Evolutionary conservation across 2,113 vertebrate species (phyloP).

Genomic region (Scartelaos histophorus): DNA sequence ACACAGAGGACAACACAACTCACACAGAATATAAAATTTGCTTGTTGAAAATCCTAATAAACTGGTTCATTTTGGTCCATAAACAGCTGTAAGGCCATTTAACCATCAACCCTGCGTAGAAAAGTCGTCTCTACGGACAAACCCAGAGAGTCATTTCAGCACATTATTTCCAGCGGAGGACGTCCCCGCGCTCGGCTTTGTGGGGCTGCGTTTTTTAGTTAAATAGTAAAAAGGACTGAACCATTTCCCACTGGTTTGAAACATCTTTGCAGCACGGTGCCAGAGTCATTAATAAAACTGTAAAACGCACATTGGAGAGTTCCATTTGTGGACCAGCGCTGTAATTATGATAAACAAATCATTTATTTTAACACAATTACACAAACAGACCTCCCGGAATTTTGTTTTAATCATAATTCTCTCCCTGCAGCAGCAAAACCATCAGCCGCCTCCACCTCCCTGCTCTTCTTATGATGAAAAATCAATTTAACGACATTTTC

Average conservation of each 20-base stretch:
- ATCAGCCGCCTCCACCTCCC: too few species aligned
- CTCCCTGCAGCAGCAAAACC: too few species aligned
- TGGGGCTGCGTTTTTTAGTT: not conserved
- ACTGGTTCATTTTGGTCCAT: too few species aligned
- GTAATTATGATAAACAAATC: not conserved
- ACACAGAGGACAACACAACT: too few species aligned
- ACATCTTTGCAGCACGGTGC: not conserved
- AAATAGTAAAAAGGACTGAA: not conserved
- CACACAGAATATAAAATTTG: too few species aligned
- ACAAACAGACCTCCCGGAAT: not conserved
- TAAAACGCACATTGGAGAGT: not conserved
- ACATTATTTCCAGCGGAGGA: not conserved
- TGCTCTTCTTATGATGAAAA: too few species aligned
- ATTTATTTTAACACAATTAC: not conserved
- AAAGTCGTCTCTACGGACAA: not conserved
- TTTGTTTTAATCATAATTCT: too few species aligned
- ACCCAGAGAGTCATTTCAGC: not conserved
- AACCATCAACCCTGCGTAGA: not conserved
- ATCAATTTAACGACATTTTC: too few species aligned
- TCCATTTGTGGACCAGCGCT: not conserved
- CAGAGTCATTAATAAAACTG: constrained; percentile 2
- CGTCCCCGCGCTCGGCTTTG: not conserved
- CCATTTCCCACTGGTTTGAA: not conserved
- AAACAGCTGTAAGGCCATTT: not conserved
- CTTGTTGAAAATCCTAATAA: too few species aligned